phyloP scores from a whole-genome alignment of 2,888 invertebrate genomes.

The Alitta virens region DNA sequence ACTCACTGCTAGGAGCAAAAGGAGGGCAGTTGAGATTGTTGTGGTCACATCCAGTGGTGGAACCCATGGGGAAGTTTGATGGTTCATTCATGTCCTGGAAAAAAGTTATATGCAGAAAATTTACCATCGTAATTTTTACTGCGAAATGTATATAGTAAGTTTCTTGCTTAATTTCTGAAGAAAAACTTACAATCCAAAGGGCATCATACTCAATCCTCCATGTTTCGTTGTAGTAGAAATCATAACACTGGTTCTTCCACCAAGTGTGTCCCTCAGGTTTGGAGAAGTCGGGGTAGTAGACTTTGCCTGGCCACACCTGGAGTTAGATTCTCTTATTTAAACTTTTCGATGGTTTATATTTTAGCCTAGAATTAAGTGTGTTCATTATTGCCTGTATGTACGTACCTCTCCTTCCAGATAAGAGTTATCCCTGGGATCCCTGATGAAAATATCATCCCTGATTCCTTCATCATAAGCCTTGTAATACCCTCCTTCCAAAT shows the following conservation, averaged over 20 bases:
- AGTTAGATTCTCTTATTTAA: no score
- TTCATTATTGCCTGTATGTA: background rate
- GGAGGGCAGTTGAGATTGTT: slow-evolving; percentile 29
- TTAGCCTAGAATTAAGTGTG: no score
- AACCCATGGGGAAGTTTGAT: slow-evolving; percentile 21
- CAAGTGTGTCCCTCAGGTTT: background rate
- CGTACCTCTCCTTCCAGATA: slow-evolving; percentile 24
- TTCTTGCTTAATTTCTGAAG: no score
- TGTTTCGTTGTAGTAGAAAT: slow-evolving; percentile 22
- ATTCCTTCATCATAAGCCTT: slow-evolving; percentile 20
- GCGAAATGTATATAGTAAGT: no score
- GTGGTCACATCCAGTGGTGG: slow-evolving; percentile 7
- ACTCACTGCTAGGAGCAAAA: slow-evolving; percentile 16
- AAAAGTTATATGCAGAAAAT: no score
- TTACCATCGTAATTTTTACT: no score
- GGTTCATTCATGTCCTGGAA: slow-evolving; percentile 30
- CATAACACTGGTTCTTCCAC: slow-evolving; percentile 24
- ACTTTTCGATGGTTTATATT: no score
- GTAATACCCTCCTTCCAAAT: slow-evolving; percentile 13
- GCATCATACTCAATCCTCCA: slow-evolving; percentile 33
- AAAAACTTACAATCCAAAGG: slow-evolving; percentile 40
- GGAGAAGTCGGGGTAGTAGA: slow-evolving; percentile 29
- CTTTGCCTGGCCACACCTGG: slow-evolving; percentile 29
- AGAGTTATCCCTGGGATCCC: slow-evolving; percentile 2
- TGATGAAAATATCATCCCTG: slow-evolving; percentile 23